Base-by-base conservation (phyloP, 2,797 vertebrate genomes). In the Sebastes miniatus region DNA sequence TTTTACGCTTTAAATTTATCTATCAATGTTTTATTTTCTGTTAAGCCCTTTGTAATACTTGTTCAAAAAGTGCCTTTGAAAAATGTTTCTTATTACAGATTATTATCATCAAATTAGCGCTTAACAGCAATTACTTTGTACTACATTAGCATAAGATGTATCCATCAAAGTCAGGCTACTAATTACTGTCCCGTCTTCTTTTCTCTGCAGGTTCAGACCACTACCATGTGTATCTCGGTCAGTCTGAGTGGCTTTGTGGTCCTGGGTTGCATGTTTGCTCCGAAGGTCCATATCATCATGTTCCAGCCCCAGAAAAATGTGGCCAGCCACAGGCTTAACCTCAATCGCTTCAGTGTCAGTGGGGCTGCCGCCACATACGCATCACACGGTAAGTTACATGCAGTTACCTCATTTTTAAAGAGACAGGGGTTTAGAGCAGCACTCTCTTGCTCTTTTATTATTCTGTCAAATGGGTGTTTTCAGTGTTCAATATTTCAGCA, bases 221-320 rank as follows among this genome's bases (percentile, higher is more conserved):
- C 99, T 0, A 99, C 99, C 72, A 99, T 99, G 98, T 99, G 99
- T 87, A 99, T 99, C 95, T 99, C 99, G 0, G 98, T 99, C 79
- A 99, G 99, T 79, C 95, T 99, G 84, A 99, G 98, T 1, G 99
- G 99, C 67, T 99, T 99, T 2, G 99, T 99, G 90, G 99, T 99
- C 73, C 92, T 99, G 90, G 99, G 99, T 79, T 99, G 99, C 80
- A 94, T 99, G 95, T 99, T 99, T 81, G 98, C 98, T 0, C 99
- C 99, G 66, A 99, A 99, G 90, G 98, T 99, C 77, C 98, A 99
- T 88, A 99, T 99, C 82, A 98, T 99, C 93, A 96, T 99, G 92
- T 99, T 99, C 91, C 98, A 99, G 91, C 99, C 99, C 32, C 98
- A 99, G 95, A 99, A 99, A 95, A 99, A 99, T 1, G 98, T 99